These are phyloP conservation scores for Morpho helenor DNA, from an alignment of 2,888 invertebrate species.

Conservation along the genomic window DNA sequence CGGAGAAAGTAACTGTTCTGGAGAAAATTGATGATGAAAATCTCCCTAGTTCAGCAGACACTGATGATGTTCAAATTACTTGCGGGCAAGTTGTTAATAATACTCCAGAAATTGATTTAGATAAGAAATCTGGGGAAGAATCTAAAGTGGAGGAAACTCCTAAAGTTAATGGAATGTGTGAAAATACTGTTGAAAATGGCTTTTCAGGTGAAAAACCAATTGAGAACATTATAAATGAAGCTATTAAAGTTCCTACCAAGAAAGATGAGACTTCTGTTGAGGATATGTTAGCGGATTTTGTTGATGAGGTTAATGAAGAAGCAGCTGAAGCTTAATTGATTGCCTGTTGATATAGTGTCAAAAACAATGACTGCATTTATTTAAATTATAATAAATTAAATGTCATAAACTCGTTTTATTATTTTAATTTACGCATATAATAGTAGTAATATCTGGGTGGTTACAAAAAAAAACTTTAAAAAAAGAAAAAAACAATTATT, in stretches of 20 bases:
- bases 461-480: too few species aligned
- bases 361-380: slow-evolving; percentile 16
- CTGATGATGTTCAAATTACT: slow-evolving; percentile 64
- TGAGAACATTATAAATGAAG: slow-evolving; percentile 10
- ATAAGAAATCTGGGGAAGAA: slow-evolving; percentile 31
- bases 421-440: background rate
- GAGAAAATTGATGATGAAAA: slow-evolving; percentile 59
- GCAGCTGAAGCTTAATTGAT: slow-evolving; percentile 18
- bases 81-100: slow-evolving; percentile 53
- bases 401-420: background rate
- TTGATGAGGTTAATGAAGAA: slow-evolving; percentile 63
- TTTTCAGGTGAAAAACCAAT: slow-evolving; percentile 10
- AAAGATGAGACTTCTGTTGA: slow-evolving; percentile 44
- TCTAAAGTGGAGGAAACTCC: slow-evolving; percentile 26
- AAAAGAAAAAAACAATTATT: too few species aligned
- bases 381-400: background rate
- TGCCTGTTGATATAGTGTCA: slow-evolving; percentile 3
- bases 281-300: slow-evolving; percentile 72
- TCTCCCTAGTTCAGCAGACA: slow-evolving; percentile 60
- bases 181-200: slow-evolving; percentile 30
- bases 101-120: slow-evolving; percentile 44
- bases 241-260: slow-evolving; percentile 12
- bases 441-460: too few species aligned
- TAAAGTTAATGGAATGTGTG: slow-evolving; percentile 43
- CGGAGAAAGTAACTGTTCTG: slow-evolving; percentile 41